Evolutionary conservation across 2,797 vertebrate genomes (phyloP).

Genomic region (Sebastes nivosus): DNA sequence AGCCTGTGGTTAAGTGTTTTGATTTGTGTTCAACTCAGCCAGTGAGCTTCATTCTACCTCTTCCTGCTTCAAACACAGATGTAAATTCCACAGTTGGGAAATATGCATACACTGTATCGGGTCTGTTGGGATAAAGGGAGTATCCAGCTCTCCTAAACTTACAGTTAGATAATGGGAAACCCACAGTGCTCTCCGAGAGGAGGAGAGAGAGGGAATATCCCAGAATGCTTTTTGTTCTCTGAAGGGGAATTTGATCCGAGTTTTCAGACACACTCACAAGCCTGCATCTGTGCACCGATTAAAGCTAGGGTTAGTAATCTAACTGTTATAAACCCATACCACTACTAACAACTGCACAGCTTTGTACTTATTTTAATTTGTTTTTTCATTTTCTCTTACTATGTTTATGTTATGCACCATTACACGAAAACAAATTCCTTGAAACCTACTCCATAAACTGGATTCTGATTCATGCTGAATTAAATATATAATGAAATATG

Average conservation of each 20-base stretch:
- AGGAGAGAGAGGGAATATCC: not conserved
- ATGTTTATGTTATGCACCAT: not conserved
- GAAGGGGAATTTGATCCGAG: not conserved
- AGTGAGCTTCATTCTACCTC: not conserved
- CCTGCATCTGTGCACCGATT: no score
- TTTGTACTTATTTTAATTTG: no score
- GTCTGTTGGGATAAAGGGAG: not conserved
- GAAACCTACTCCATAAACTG: not conserved
- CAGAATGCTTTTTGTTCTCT: not conserved
- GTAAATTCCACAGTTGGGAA: accelerated
- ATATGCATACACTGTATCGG: not conserved
- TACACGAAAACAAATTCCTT: accelerated
- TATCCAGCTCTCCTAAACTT: not conserved
- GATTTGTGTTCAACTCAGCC: not conserved
- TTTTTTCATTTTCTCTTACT: not conserved
- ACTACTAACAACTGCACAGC: no score
- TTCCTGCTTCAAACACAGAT: not conserved
- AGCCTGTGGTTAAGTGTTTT: not conserved
- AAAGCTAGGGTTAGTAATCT: no score
- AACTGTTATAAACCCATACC: no score
- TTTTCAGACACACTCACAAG: not conserved
- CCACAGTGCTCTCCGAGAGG: accelerated
- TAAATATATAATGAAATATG: not conserved
- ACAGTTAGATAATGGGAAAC: not conserved
- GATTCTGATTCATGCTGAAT: not conserved